A percentile compares a stretch with the other conserved stretches of the same genome.
Evolutionary conservation across 2,797 vertebrate species (phyloP).

Genomic region (Chaenodraco wilsoni): DNA sequence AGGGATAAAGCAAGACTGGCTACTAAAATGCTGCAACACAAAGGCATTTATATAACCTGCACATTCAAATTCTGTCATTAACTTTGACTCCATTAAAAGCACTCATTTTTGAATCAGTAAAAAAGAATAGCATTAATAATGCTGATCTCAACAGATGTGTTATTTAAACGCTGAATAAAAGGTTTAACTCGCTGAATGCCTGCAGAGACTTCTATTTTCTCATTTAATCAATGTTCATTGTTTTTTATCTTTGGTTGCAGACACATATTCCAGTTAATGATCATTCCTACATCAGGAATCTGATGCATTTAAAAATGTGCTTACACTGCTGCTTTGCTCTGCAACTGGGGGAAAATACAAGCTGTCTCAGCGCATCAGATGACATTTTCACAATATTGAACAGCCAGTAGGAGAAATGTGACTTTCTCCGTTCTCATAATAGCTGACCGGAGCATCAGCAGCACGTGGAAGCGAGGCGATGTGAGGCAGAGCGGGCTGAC

Average conservation of each 20-base stretch:
- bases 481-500: conserved; percentile 26
- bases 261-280: conserved; percentile 26
- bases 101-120: background rate
- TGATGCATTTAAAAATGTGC: conserved; percentile 49
- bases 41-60: conserved; percentile 13
- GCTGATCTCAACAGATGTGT: conserved; percentile 2
- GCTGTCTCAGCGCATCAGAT: conserved; percentile 73
- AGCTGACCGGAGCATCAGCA: conserved; percentile 53
- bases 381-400: conserved; percentile 63
- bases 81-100: background rate
- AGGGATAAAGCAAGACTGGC: conserved; percentile 14
- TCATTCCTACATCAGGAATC: conserved; percentile 21
- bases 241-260: conserved; percentile 28
- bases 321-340: conserved; percentile 32
- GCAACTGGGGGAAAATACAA: conserved; percentile 40
- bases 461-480: conserved; percentile 21
- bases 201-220: background rate
- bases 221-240: conserved; percentile 10
- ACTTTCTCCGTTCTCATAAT: conserved; percentile 64
- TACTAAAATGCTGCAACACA: background rate
- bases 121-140: background rate
- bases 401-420: conserved; percentile 50
- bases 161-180: background rate
- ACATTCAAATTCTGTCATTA: background rate
- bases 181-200: background rate